phyloP scores from a whole-genome alignment of 1,140 invertebrate species.

The Trichonephila clavipes region DNA sequence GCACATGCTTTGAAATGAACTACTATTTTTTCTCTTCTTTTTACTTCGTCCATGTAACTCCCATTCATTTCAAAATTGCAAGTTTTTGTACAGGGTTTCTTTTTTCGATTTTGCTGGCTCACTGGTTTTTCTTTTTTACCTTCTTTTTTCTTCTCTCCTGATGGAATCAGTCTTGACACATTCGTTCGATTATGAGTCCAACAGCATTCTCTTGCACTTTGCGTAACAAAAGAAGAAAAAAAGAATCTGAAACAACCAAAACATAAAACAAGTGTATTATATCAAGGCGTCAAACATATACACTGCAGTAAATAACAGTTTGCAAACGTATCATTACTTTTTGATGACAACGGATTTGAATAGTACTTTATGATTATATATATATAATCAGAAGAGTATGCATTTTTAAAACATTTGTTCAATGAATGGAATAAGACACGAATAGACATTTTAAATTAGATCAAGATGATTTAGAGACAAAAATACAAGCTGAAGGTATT shows the following conservation, averaged over 20 bases:
- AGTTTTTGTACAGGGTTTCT: background rate
- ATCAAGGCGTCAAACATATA: slow-evolving; percentile 1
- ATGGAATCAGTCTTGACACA: too few species aligned
- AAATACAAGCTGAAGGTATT: too few species aligned
- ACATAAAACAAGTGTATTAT: slow-evolving; percentile 15
- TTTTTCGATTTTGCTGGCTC: background rate
- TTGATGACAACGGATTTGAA: background rate
- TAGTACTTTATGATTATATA: background rate
- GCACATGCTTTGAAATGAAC: background rate
- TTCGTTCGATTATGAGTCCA: slow-evolving; percentile 14
- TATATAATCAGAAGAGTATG: background rate
- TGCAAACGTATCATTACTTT: too few species aligned
- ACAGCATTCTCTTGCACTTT: slow-evolving; percentile 29
- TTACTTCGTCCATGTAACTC: background rate
- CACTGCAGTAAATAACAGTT: background rate
- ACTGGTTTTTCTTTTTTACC: slow-evolving; percentile 1
- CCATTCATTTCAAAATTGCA: slow-evolving; percentile 1
- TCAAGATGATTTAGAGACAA: too few species aligned
- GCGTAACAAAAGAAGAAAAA: slow-evolving; percentile 5
- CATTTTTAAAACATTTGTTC: background rate
- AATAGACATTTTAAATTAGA: too few species aligned
- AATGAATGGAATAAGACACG: background rate
- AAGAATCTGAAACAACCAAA: slow-evolving; percentile 47
- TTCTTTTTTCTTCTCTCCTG: background rate
- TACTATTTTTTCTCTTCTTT: background rate